phyloP scores from a whole-genome alignment of 1,140 invertebrate species.

The Drosophila lowei region DNA sequence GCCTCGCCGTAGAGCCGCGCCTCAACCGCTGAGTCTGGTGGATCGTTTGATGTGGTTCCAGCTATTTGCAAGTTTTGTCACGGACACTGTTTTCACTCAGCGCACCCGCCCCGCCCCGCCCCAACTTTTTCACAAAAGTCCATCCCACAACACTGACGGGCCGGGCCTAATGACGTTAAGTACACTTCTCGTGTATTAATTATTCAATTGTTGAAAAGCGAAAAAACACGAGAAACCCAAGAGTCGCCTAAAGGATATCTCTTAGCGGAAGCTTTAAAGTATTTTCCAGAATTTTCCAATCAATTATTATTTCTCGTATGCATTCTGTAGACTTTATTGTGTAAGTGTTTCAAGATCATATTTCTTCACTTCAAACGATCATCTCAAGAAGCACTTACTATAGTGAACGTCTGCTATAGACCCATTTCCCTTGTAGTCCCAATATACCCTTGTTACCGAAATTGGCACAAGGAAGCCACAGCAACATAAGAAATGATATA shows the following conservation, averaged over 20 bases:
- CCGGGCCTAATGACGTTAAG: slow-evolving; percentile 42
- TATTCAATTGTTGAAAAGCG: slow-evolving; percentile 32
- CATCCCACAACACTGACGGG: neutral
- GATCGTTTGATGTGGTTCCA: slow-evolving; percentile 13
- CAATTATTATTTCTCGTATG: no score
- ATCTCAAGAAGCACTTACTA: no score
- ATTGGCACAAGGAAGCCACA: slow-evolving; percentile 5
- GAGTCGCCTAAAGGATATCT: neutral
- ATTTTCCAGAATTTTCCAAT: no score
- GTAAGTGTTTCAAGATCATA: no score
- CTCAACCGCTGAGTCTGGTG: neutral
- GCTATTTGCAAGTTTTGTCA: slow-evolving; percentile 54
- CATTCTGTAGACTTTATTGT: no score
- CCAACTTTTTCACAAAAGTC: neutral
- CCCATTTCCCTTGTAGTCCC: neutral
- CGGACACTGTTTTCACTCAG: slow-evolving; percentile 26
- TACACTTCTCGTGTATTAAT: slow-evolving; percentile 46
- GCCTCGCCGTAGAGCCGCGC: neutral
- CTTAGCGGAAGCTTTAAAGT: neutral
- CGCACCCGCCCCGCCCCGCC: neutral
- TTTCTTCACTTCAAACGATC: no score
- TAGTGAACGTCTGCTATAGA: no score
- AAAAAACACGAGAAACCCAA: no score
- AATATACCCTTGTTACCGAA: neutral
- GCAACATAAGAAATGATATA: slow-evolving; percentile 35